These are phyloP conservation scores for Laticauda colubrina DNA, from an alignment of 2,113 vertebrate genomes.

Conservation along the genomic window DNA sequence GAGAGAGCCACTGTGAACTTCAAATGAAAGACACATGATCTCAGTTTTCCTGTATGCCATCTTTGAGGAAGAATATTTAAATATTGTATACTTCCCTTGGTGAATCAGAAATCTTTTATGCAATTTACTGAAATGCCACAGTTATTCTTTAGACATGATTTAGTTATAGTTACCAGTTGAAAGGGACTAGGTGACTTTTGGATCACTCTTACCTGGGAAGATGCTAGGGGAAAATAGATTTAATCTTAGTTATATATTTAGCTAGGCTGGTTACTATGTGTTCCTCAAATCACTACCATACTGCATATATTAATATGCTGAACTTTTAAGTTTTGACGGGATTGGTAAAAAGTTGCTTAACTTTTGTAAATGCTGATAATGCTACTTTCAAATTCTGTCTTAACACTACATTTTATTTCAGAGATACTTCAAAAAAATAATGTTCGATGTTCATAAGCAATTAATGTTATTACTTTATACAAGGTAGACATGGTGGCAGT, in stretches of 20 bases:
- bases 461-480: neutral
- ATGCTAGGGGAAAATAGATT: conserved; percentile 31
- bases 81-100: conserved; percentile 8
- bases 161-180: conserved; percentile 23
- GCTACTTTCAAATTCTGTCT: conserved; percentile 35
- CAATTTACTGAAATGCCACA: conserved; percentile 14
- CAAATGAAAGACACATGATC: conserved; percentile 11
- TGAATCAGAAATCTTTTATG: conserved; percentile 33
- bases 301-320: conserved; percentile 17
- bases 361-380: conserved; percentile 23
- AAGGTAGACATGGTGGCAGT: neutral
- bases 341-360: neutral
- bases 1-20: neutral
- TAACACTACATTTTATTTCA: neutral
- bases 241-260: neutral
- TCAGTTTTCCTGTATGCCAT: conserved; percentile 7
- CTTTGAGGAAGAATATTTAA: neutral
- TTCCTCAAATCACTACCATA: neutral
- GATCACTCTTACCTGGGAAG: conserved; percentile 53
- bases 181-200: conserved; percentile 25
- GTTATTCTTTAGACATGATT: conserved; percentile 12
- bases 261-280: conserved; percentile 19
- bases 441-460: neutral
- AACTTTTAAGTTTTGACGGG: conserved; percentile 19
- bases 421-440: conserved; percentile 15